A percentile compares a stretch with the other conserved stretches of the same genome.
phyloP scores from a whole-genome alignment of 2,888 invertebrate species.

The Phrixothrix hirtus region DNA sequence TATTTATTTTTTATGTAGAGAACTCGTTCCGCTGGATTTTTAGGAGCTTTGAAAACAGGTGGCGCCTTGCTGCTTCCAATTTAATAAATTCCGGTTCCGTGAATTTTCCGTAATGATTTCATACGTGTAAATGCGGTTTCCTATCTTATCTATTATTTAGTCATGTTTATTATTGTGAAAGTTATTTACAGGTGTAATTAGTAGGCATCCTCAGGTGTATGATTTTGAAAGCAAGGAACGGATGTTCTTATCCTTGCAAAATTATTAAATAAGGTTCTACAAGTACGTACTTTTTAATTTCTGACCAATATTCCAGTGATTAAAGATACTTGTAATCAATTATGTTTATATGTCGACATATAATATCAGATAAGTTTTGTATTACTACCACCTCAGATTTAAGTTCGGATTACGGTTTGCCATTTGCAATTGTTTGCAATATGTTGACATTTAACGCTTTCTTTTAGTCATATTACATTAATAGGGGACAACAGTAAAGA shows the following conservation, averaged over 20 bases:
- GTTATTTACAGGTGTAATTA: slow-evolving; percentile 1
- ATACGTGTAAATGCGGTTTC: neutral
- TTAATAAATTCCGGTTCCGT: neutral
- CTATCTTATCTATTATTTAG: neutral
- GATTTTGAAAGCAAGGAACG: neutral
- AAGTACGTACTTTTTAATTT: too few relatives aligned
- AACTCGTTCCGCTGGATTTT: neutral
- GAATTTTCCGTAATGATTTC: neutral
- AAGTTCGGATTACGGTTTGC: too few relatives aligned
- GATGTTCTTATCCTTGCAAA: neutral
- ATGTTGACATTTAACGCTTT: too few relatives aligned
- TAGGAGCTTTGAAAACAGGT: neutral
- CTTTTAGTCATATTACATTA: too few relatives aligned
- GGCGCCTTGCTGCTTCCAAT: neutral
- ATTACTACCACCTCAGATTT: too few relatives aligned
- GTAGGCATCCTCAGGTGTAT: neutral
- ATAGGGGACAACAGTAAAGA: too few relatives aligned
- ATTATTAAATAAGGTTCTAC: neutral
- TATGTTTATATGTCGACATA: too few relatives aligned
- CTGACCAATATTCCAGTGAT: too few relatives aligned
- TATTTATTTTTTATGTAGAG: too few relatives aligned
- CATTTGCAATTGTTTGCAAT: too few relatives aligned
- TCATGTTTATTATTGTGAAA: neutral
- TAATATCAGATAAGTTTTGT: too few relatives aligned
- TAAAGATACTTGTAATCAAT: too few relatives aligned